These are phyloP conservation scores for Cyanoderma ruficeps DNA, from an alignment of 2,113 vertebrate genomes.

Conservation along the genomic window DNA sequence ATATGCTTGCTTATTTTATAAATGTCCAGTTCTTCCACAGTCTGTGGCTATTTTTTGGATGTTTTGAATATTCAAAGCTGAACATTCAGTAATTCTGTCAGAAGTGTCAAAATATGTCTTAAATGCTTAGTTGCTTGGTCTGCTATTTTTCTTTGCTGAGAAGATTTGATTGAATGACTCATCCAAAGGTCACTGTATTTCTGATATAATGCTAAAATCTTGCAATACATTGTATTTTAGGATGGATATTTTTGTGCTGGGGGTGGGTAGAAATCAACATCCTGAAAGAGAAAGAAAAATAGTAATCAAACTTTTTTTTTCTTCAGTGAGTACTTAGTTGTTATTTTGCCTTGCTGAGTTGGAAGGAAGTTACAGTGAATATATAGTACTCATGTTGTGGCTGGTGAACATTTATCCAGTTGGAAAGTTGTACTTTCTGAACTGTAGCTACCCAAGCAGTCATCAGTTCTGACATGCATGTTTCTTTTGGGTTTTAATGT, in stretches of 20 bases:
- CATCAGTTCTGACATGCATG: constrained; percentile 50
- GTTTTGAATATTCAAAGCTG: constrained; percentile 33
- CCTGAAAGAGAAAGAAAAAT: neutral
- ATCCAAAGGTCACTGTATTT: constrained; percentile 31
- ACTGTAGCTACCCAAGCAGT: neutral
- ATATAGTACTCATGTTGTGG: neutral
- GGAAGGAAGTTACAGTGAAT: neutral
- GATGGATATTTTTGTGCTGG: neutral
- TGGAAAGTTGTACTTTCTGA: constrained; percentile 26
- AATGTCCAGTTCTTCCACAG: constrained; percentile 4
- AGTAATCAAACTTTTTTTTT: neutral
- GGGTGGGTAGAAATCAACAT: neutral
- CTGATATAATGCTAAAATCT: constrained; percentile 6
- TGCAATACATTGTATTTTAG: constrained; percentile 29
- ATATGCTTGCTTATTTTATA: constrained; percentile 13
- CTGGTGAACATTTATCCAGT: neutral
- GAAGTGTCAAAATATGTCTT: constrained; percentile 45
- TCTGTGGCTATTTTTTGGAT: constrained; percentile 40
- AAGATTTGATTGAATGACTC: constrained; percentile 55
- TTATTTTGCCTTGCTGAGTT: neutral
- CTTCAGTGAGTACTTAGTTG: neutral
- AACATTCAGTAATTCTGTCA: constrained; percentile 42
- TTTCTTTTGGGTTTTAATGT: constrained; percentile 37
- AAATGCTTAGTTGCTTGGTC: constrained; percentile 42
- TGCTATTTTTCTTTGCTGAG: constrained; percentile 28